phyloP scores from a whole-genome alignment of 2,113 vertebrate species.

The Malurus elegans region DNA sequence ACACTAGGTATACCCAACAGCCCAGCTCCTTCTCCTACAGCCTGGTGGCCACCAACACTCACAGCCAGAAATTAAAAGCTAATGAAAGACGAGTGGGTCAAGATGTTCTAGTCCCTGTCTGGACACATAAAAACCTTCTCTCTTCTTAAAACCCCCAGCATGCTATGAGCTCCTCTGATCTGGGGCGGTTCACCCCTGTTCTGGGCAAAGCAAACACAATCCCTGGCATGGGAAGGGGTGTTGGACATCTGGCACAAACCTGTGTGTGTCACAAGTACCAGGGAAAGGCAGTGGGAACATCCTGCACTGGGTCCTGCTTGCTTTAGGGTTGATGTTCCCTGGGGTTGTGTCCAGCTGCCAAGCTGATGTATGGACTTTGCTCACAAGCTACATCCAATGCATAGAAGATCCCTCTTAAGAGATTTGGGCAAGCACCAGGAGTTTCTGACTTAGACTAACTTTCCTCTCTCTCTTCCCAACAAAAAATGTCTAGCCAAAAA shows the following conservation, averaged over 20 bases:
- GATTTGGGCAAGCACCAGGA: background rate
- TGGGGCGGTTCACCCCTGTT: background rate
- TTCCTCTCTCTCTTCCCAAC: background rate
- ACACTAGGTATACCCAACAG: background rate
- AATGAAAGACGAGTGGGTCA: accelerated
- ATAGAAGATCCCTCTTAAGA: background rate
- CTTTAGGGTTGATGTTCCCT: background rate
- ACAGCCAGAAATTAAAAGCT: background rate
- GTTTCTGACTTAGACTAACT: background rate
- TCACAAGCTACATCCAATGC: background rate
- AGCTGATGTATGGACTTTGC: background rate
- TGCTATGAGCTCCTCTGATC: background rate
- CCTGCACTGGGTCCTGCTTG: background rate
- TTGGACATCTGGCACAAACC: background rate
- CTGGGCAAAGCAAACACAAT: background rate
- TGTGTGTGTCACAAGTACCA: background rate
- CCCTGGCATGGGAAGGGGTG: background rate
- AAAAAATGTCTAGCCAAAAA: background rate
- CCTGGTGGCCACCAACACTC: background rate
- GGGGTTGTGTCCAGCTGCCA: background rate
- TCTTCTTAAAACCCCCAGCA: background rate
- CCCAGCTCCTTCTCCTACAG: background rate
- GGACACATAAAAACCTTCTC: background rate
- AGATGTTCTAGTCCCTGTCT: background rate
- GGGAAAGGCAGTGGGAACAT: background rate